Base-by-base conservation (phyloP, 2,797 vertebrate species). In the Champsocephalus esox region DNA sequence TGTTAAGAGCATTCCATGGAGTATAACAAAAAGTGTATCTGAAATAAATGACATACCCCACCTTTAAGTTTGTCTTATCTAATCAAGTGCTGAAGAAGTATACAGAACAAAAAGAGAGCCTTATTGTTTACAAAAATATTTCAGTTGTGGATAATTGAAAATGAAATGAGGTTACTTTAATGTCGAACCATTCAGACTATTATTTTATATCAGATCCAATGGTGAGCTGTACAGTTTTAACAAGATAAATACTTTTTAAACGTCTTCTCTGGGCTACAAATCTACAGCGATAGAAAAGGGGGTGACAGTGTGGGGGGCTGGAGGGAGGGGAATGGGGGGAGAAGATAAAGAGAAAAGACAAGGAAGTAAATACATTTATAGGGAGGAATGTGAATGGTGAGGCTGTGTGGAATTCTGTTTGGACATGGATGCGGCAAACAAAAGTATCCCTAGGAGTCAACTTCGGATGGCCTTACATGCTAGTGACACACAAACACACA, bases 371-470 rank as follows among this genome's bases (percentile, higher is more conserved):
- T 56, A 77, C 34, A 41, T 38, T 6, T 38, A 38, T 50, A 34
- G 48, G 41, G 45, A 67, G 57, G 71, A 89, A 77, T 73, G 71
- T 54, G 70, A 80, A 73, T 75, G 51, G 70, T 68, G 66, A 41
- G 64, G 19, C 19, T 28, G 45, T 71, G 68, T 60, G 60, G 74
- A 66, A 32, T 60, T 46, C 45, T 54, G 73, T 79, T 68, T 57
- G 57, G 70, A 83, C 69, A 77, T 82, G 51, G 66, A 79, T 77
- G 52, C 56, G 58, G 63, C 43, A 43, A 51, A 74, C 64, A 69
- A 56, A 64, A 58, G 87, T 64, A 68, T 78, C 88, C 87, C 75
- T 63, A 34, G 75, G 86, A 83, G 63, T 73, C 82, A 77, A 9
- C 74, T 52, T 63, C 79, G 75, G 82, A 74, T 77, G 77, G 82